A percentile compares a stretch with the other conserved stretches of the same genome.
Evolutionary conservation across 2,113 vertebrate species (phyloP).

Genomic region (Cacatua alba): DNA sequence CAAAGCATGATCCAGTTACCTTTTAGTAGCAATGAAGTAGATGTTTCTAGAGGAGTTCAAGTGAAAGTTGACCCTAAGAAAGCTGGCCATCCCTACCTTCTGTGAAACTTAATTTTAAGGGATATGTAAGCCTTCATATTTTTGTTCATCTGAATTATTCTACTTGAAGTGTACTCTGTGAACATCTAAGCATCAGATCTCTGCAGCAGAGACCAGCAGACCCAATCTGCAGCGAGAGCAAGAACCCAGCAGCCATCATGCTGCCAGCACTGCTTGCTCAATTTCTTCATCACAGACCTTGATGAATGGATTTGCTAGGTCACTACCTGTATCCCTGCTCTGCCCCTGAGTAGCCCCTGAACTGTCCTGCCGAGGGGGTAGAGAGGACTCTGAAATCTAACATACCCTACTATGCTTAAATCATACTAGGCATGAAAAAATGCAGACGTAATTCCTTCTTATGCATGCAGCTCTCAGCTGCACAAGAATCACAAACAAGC

Average conservation of each 20-base stretch:
- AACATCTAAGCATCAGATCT: not conserved
- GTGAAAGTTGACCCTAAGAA: not conserved
- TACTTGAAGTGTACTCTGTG: not conserved
- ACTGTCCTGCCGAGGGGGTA: not conserved
- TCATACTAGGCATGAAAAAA: not conserved
- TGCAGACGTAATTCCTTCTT: accelerated
- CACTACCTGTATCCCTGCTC: not conserved
- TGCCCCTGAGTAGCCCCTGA: not conserved
- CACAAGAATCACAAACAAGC: not conserved
- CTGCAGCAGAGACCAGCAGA: not conserved
- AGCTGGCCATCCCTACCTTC: not conserved
- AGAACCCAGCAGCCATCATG: not conserved
- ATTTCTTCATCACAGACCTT: not conserved
- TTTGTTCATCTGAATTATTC: not conserved
- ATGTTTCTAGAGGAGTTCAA: not conserved
- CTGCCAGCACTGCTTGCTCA: not conserved
- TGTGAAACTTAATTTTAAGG: not conserved
- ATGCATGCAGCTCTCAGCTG: not conserved
- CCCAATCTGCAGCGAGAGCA: not conserved
- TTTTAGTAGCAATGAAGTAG: not conserved
- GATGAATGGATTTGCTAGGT: not conserved
- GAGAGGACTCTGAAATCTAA: not conserved
- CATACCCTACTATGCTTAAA: not conserved
- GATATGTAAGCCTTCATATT: not conserved
- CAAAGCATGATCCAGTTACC: not conserved